A percentile compares a stretch with the other conserved stretches of the same genome.
Evolutionary conservation across 2,797 vertebrate species (phyloP).

Genomic region (Phrynocephalus forsythii): DNA sequence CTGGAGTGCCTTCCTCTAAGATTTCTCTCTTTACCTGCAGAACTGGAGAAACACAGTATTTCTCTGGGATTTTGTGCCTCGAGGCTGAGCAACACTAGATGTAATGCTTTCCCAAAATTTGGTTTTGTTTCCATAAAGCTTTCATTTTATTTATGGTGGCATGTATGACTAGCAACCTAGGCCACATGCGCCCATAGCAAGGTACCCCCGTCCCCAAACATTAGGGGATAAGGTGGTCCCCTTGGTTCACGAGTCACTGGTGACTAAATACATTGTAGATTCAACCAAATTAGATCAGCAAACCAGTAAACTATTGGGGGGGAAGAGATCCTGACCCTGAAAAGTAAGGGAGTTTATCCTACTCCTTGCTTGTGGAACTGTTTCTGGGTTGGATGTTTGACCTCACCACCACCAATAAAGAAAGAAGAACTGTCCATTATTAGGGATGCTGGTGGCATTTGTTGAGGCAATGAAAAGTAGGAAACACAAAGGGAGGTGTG

Average conservation of each 20-base stretch:
- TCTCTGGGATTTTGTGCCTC: no score
- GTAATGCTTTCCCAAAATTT: fast-evolving
- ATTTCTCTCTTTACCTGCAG: no score
- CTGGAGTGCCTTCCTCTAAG: no score
- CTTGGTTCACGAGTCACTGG: no score
- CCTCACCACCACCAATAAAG: background rate
- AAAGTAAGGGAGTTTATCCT: background rate
- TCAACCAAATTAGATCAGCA: no score
- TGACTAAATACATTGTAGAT: background rate
- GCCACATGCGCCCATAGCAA: no score
- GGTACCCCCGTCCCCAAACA: no score
- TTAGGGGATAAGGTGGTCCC: no score
- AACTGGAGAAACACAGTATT: no score
- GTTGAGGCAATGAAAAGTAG: background rate
- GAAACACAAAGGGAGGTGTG: conserved; percentile 3
- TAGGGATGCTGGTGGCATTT: fast-evolving
- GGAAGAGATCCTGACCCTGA: background rate
- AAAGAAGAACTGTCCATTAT: background rate
- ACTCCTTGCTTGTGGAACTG: background rate
- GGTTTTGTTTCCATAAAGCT: background rate
- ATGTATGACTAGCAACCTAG: no score
- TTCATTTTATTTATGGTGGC: background rate
- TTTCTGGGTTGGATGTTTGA: fast-evolving
- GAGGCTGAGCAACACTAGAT: background rate
- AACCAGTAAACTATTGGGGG: background rate